These are phyloP conservation scores for Anser brachyrhynchus DNA, from an alignment of 2,113 vertebrate species.

Conservation along the genomic window DNA sequence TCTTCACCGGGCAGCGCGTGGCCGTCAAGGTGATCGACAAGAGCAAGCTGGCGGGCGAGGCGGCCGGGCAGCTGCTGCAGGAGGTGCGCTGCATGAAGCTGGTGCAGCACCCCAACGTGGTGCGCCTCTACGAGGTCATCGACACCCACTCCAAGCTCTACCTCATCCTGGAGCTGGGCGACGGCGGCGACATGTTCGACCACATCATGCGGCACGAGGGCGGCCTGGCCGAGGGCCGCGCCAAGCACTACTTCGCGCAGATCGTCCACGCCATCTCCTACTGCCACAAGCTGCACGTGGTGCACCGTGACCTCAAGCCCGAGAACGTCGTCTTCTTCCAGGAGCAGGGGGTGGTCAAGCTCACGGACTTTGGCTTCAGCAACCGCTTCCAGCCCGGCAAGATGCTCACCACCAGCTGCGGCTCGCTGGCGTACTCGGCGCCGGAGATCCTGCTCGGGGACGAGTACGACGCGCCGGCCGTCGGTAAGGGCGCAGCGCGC, in stretches of 20 bases:
- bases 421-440: conserved; percentile 87
- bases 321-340: conserved; percentile 93
- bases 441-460: conserved; percentile 90
- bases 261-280: conserved; percentile 87
- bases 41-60: conserved; percentile 83
- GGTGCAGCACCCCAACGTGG: conserved; percentile 91
- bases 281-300: conserved; percentile 89
- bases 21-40: conserved; percentile 92
- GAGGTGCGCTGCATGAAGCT: conserved; percentile 91
- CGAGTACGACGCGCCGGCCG: conserved; percentile 87
- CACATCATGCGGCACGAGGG: conserved; percentile 88
- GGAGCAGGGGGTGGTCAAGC: conserved; percentile 86
- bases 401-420: conserved; percentile 89
- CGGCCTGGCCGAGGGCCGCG: conserved; percentile 78
- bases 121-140: conserved; percentile 89
- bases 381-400: conserved; percentile 88
- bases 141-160: conserved; percentile 89
- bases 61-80: conserved; percentile 85
- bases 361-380: conserved; percentile 91
- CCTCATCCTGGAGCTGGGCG: conserved; percentile 90
- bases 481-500: conserved; percentile 75
- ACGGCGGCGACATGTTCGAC: conserved; percentile 89
- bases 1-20: conserved; percentile 86
- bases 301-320: conserved; percentile 89
- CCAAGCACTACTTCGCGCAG: conserved; percentile 88